Conservation (phyloP, 2,888 invertebrate species). For the Pachydiplax longipennis region DNA sequence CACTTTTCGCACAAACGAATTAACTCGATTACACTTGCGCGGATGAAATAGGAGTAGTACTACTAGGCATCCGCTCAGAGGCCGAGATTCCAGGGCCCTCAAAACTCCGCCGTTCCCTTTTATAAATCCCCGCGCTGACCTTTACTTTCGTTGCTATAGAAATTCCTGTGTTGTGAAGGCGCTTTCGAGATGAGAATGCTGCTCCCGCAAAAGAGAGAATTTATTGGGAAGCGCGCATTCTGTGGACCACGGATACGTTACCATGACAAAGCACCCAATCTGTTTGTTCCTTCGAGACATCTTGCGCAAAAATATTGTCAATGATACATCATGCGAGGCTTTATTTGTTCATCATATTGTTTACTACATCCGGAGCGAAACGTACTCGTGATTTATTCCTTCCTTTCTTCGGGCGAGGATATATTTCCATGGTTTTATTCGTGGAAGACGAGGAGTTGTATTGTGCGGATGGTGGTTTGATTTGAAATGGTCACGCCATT, state of each 20-base stretch:
- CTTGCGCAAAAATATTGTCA: neutral
- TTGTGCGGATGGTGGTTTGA: too few relatives aligned
- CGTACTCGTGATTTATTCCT: neutral
- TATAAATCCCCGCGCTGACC: neutral
- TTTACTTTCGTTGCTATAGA: neutral
- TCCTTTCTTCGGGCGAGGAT: neutral
- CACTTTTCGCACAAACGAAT: too few relatives aligned
- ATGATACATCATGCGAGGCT: neutral
- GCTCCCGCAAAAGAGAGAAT: neutral
- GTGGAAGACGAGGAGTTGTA: too few relatives aligned
- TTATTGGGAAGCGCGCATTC: slow-evolving; percentile 17
- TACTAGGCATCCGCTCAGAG: too few relatives aligned
- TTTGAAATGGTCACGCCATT: too few relatives aligned
- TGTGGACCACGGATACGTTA: neutral
- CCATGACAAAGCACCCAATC: slow-evolving; percentile 1
- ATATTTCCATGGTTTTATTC: neutral
- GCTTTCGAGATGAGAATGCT: neutral
- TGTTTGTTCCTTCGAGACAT: neutral
- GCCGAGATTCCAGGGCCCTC: too few relatives aligned
- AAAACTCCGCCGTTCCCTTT: neutral
- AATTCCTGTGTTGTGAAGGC: neutral
- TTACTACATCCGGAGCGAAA: neutral
- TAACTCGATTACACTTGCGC: too few relatives aligned
- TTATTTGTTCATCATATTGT: neutral
- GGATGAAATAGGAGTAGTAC: too few relatives aligned